phyloP scores from a whole-genome alignment of 2,113 vertebrate species.

The Peromyscus maniculatus region DNA sequence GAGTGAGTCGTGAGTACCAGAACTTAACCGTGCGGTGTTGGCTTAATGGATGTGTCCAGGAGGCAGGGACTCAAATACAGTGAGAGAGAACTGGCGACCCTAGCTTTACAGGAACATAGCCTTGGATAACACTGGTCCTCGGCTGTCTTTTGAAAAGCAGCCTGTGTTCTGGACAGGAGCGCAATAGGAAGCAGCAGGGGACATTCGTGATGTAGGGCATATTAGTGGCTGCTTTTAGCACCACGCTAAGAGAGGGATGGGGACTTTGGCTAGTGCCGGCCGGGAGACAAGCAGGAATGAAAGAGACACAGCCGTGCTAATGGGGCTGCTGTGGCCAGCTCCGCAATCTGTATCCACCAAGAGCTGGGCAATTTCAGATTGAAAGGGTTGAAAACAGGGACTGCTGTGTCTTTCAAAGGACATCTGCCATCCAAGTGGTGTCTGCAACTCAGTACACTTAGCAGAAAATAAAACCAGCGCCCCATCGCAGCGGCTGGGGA shows the following conservation, averaged over 20 bases:
- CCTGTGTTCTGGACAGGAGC: not conserved
- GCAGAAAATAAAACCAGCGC: not conserved
- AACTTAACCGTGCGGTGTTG: not conserved
- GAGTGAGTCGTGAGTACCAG: not conserved
- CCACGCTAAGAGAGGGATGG: not conserved
- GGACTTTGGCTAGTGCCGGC: not conserved
- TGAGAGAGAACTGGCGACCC: not conserved
- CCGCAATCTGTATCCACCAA: not conserved
- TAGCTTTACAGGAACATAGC: not conserved
- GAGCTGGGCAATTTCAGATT: conserved; percentile 17
- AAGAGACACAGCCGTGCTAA: not conserved
- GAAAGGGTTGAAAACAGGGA: not conserved
- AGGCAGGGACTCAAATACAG: not conserved
- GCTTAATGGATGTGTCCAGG: not conserved
- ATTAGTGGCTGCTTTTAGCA: not conserved
- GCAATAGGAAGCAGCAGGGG: not conserved
- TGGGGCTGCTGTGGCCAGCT: fast-evolving
- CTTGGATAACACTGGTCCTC: not conserved
- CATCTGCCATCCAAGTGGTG: not conserved
- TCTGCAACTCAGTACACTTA: not conserved
- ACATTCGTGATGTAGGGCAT: not conserved
- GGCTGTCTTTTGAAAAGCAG: not conserved
- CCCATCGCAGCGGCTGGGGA: not conserved
- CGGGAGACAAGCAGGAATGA: not conserved
- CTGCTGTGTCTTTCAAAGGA: not conserved